Evolutionary conservation across 2,797 vertebrate genomes (phyloP).

Genomic region (Microtus agrestis): DNA sequence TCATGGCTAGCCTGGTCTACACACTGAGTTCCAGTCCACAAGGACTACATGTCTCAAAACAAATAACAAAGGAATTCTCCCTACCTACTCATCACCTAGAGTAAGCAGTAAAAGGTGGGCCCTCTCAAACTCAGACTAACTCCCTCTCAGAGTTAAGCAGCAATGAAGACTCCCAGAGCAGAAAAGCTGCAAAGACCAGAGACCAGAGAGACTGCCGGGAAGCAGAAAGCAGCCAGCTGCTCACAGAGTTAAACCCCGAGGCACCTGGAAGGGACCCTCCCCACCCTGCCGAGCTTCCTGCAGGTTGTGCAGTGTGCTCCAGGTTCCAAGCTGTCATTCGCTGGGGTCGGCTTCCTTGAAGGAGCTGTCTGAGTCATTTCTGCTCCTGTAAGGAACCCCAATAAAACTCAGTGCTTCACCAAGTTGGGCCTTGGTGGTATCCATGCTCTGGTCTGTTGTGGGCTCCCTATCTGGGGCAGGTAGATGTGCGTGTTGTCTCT

Average conservation of each 20-base stretch:
- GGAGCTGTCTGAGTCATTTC: not conserved
- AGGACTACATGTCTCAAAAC: not conserved
- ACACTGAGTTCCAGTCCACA: not conserved
- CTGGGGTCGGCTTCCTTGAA: not conserved
- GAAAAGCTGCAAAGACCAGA: not conserved
- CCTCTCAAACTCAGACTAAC: not conserved
- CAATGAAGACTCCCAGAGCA: not conserved
- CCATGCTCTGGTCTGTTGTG: not conserved
- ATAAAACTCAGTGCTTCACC: not conserved
- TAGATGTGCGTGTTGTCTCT: not conserved
- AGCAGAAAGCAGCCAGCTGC: not conserved
- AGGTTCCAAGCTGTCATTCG: no score
- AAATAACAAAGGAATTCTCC: not conserved
- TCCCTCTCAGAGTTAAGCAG: no score
- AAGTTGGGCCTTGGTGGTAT: not conserved
- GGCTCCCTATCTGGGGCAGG: not conserved
- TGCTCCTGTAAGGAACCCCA: not conserved
- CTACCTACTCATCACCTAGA: not conserved
- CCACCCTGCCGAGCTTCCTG: not conserved
- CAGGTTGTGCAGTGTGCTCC: not conserved
- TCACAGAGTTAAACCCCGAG: not conserved
- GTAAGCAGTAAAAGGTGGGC: not conserved
- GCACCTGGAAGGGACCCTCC: not conserved
- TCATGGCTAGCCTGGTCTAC: not conserved
- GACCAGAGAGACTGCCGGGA: not conserved